Evolutionary conservation across 2,888 invertebrate species (phyloP).

Genomic region (Aplocera efformata): DNA sequence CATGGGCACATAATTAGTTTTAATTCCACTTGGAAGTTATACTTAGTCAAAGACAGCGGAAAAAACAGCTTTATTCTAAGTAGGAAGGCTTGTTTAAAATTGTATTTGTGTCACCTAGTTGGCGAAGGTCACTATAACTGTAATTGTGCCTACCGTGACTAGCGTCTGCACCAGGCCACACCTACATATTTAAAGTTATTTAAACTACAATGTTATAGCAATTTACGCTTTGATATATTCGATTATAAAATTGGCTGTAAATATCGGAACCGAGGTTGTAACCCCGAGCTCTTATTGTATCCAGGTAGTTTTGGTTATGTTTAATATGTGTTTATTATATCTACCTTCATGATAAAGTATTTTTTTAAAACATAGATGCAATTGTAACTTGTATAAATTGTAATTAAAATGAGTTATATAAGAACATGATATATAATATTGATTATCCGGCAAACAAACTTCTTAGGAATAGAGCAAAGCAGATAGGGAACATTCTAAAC

Average conservation of each 20-base stretch:
- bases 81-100: constrained; percentile 29
- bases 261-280: constrained; percentile 45
- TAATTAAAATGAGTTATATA: too few relatives aligned
- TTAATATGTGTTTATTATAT: background rate
- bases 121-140: constrained; percentile 44
- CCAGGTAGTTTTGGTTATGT: too few relatives aligned
- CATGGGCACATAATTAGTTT: too few relatives aligned
- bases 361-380: too few relatives aligned
- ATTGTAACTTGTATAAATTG: too few relatives aligned
- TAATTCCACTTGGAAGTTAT: too few relatives aligned
- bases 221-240: constrained; percentile 29
- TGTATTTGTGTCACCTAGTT: constrained; percentile 52
- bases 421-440: too few relatives aligned
- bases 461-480: too few relatives aligned
- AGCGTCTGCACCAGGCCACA: constrained; percentile 40
- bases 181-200: constrained; percentile 45
- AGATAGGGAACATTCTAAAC: too few relatives aligned
- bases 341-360: too few relatives aligned
- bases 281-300: constrained; percentile 17
- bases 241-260: constrained; percentile 52
- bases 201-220: constrained; percentile 35
- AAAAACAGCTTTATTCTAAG: constrained; percentile 14
- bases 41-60: too few relatives aligned
- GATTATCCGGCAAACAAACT: too few relatives aligned
- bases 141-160: constrained; percentile 28